Evolutionary conservation across 2,113 vertebrate genomes (phyloP), one percentile per base, ranked within the genome.

Genomic region (Hydrolagus affinis): DNA sequence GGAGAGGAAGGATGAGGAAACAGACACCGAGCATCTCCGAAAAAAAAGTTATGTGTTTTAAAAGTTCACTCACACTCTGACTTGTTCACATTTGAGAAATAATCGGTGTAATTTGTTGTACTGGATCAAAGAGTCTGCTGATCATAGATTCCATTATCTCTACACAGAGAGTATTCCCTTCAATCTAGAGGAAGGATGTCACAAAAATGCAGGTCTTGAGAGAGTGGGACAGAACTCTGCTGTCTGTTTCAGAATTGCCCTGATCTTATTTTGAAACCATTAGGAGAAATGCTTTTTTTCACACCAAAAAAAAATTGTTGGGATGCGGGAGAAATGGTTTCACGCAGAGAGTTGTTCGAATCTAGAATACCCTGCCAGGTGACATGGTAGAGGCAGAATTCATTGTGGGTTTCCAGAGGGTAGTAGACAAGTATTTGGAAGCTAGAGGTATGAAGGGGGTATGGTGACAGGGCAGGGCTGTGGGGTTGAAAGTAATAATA

Each of bases 91-190:
- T 44, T 44, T 44, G 44, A 44, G 44, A 44, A 44, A 44, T 56
- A 75, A 56, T 75, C 56, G 32, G 28, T 21, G 32, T 56, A 75
- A 75, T 75, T 30, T 75, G 14, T 75, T 56, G 56, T 19, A 75
- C 73, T 21, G 56, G 56, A 75, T 57, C 30, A 75, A 44, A 56
- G 30, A 56, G 32, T 19, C 73, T 75, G 32, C 73, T 75, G 32
- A 30, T 75, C 56, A 75, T 75, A n/a, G 73, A 75, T 56, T 19
- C 32, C 73, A 75, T 75, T 74, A 44, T 75, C 73, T 75, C 32
- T 21, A 56, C 73, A n/a, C 17, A 15, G 21, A 9, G 15, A 44
- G 30, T 75, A 11, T 56, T 19, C 21, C 56, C 30, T 21, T 75
- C 30, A 21, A 74, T 74, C 6, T 74, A 74, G 72, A 44, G 7